A percentile compares a stretch with the other conserved stretches of the same genome.
Conservation (phyloP, 2,113 vertebrate species). For the Craseonycteris thonglongyai region DNA sequence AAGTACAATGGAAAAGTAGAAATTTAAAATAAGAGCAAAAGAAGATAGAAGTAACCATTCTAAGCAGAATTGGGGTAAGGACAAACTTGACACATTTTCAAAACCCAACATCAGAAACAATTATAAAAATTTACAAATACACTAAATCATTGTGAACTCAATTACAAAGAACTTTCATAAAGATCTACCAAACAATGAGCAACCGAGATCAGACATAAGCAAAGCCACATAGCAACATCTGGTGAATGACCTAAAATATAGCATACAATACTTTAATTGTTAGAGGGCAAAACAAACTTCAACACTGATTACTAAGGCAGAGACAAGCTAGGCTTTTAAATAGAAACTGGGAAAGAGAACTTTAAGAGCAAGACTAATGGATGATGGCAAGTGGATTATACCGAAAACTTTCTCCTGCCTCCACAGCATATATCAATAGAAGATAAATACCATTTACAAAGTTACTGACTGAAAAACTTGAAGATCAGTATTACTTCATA, state of each 20-base stretch:
- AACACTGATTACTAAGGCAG: background rate
- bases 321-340: background rate
- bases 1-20: background rate
- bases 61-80: background rate
- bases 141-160: constrained; percentile 16
- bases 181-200: background rate
- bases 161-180: constrained; percentile 28
- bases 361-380: background rate
- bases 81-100: constrained; percentile 26
- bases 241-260: background rate
- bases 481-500: background rate
- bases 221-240: background rate
- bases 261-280: background rate
- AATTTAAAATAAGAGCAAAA: background rate
- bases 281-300: background rate
- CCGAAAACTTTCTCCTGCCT: background rate
- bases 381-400: background rate
- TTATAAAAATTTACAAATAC: constrained; percentile 32
- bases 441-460: background rate
- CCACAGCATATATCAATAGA: background rate
- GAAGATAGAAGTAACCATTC: background rate
- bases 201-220: background rate
- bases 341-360: background rate
- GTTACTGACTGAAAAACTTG: background rate
- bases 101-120: constrained; percentile 47